These are phyloP conservation scores for Epirrhoe tristata DNA, from an alignment of 2,888 invertebrate species.

Conservation along the genomic window DNA sequence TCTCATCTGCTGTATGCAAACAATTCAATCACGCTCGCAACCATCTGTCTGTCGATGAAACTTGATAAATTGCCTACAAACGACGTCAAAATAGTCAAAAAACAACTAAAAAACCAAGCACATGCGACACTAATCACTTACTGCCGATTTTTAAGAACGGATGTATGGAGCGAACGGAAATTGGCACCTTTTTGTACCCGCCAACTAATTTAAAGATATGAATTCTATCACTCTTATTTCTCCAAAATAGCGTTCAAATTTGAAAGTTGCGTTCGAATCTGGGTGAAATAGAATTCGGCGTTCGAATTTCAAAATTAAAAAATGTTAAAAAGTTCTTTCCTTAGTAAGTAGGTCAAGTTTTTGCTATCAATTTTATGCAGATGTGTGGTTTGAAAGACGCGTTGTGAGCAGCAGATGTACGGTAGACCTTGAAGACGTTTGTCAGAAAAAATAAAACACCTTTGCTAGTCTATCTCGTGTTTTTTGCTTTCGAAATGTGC, in stretches of 20 bases:
- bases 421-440: conserved; percentile 77
- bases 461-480: conserved; percentile 61
- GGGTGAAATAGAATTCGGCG: conserved; percentile 17
- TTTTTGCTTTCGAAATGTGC: conserved; percentile 9
- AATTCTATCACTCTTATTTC: conserved; percentile 36
- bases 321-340: conserved; percentile 48
- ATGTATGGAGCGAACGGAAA: conserved; percentile 74
- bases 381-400: conserved; percentile 68
- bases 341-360: conserved; percentile 74
- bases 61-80: conserved; percentile 71
- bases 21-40: conserved; percentile 50
- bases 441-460: conserved; percentile 71
- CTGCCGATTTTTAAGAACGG: conserved; percentile 81
- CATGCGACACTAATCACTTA: conserved; percentile 78
- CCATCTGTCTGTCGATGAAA: conserved; percentile 72
- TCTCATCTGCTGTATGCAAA: conserved; percentile 53
- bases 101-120: conserved; percentile 73
- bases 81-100: conserved; percentile 66
- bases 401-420: conserved; percentile 79
- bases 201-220: conserved; percentile 36
- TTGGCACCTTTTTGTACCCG: conserved; percentile 78
- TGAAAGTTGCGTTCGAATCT: conserved; percentile 12
- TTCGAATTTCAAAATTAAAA: conserved; percentile 39
- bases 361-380: conserved; percentile 83
- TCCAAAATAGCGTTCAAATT: conserved; percentile 45